Base-by-base conservation (phyloP, 1,140 invertebrate species). In the Eufriesea mexicana region DNA sequence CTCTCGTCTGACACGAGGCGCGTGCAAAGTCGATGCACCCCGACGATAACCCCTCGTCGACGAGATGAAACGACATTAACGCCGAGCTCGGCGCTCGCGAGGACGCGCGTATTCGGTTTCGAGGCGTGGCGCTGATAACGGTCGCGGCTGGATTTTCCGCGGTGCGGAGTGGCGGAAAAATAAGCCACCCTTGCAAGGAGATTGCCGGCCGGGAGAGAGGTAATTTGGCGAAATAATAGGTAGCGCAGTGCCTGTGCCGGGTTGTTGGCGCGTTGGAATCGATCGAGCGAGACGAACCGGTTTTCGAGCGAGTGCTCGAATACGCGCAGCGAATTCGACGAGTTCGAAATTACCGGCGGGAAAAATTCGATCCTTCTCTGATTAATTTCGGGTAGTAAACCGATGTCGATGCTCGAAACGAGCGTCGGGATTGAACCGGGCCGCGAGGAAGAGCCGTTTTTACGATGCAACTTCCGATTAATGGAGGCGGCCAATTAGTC, bases 401-500 rank as follows among this genome's bases (percentile, higher is more conserved):
- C 59, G 59, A 8, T 61, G 35, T 35, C 18, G 59, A 28, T 54
- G 49, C 14, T 28, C 59, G 66, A n/a, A 64, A 61, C 78, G 73
- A n/a, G 73, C 59, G 73, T n/a, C 54, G 47, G 25, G 55, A 35
- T 66, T 18, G 47, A 23, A 45, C 51, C 18, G 20, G 35, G 1
- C 35, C 35, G 35, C 35, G 35, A 35, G 62, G 23, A 51, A 28
- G 9, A 84, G 28, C 66, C 47, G 51, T 68, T 82, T 85, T 78
- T 67, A 82, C 55, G 57, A 66, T 66, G 77, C 47, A 76, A 82
- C 64, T 80, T 77, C 54, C 68, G 73, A 83, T 85, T 86, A 85
- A 86, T 78, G 83, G 79, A 78, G 68, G 51, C 55, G 55, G 47
- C 67, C 74, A 86, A 83, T 86, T 85, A 86, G 62, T 23, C 83